Evolutionary conservation across 2,888 invertebrate species (phyloP).

Genomic region (Drosophila niveifrons): DNA sequence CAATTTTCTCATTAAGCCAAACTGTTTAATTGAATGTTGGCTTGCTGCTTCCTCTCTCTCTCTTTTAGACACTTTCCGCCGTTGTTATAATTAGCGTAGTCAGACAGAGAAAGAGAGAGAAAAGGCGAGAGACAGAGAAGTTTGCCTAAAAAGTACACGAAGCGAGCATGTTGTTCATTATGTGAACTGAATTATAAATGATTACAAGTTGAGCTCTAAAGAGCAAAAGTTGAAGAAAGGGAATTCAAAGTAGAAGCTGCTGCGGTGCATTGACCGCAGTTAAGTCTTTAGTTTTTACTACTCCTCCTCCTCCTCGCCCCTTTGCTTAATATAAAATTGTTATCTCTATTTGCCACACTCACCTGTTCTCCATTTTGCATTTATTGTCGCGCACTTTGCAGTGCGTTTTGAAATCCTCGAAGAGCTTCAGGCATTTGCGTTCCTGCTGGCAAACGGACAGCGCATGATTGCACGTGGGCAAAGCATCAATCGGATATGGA

Average conservation of each 20-base stretch:
- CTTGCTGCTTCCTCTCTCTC: conserved; percentile 13
- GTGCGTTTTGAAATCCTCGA: conserved; percentile 94
- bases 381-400: conserved; percentile 95
- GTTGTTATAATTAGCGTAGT: conserved; percentile 47
- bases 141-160: conserved; percentile 10
- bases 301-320: background rate
- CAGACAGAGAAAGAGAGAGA: background rate
- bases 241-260: background rate
- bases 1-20: conserved; percentile 76
- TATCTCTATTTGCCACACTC: conserved; percentile 75
- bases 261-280: conserved; percentile 16
- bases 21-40: conserved; percentile 60
- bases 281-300: background rate
- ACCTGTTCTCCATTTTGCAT: conserved; percentile 96
- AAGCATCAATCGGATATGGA: conserved; percentile 94
- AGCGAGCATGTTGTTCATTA: conserved; percentile 52
- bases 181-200: conserved; percentile 69
- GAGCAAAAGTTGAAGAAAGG: background rate
- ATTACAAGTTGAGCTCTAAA: conserved; percentile 46
- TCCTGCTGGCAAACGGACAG: conserved; percentile 93
- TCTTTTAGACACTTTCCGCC: conserved; percentile 21
- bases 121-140: background rate
- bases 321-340: background rate
- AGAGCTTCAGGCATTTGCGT: conserved; percentile 92
- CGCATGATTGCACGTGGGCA: conserved; percentile 96